A percentile compares a stretch with the other conserved stretches of the same genome.
These are phyloP conservation scores for Perithous albicinctus DNA, from an alignment of 2,888 invertebrate genomes.

Conservation along the genomic window DNA sequence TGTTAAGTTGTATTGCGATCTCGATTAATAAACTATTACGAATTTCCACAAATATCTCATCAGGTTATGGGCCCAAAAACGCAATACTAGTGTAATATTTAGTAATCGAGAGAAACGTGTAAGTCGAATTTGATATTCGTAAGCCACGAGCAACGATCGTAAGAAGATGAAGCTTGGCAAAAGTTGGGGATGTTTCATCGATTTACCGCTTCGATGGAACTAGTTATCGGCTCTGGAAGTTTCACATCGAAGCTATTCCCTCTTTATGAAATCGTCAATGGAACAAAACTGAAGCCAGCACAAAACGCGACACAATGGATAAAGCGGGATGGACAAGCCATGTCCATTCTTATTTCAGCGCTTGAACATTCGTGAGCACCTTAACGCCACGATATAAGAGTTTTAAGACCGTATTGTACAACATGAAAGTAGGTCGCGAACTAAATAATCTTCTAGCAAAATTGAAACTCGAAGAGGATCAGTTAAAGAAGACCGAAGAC, in stretches of 20 bases:
- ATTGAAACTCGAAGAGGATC: too few species aligned
- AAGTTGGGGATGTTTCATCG: not conserved
- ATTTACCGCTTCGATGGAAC: conserved; percentile 7
- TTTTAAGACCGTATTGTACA: too few species aligned
- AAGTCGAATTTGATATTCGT: conserved; percentile 1
- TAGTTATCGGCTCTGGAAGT: conserved; percentile 38
- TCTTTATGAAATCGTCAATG: conserved; percentile 4
- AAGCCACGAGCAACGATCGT: conserved; percentile 34
- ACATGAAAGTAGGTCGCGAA: too few species aligned
- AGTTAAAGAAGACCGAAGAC: too few species aligned
- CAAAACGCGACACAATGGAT: not conserved
- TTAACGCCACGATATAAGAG: too few species aligned
- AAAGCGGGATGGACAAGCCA: conserved; percentile 36
- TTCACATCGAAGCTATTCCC: conserved; percentile 40
- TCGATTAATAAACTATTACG: not conserved
- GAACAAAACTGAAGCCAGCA: not conserved
- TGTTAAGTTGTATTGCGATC: not conserved
- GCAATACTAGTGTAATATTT: too few species aligned
- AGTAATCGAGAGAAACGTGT: not conserved
- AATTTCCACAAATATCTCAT: not conserved
- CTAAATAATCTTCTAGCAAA: too few species aligned
- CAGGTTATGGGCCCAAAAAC: not conserved
- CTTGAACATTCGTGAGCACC: too few species aligned
- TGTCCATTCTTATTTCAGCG: conserved; percentile 21
- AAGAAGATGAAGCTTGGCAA: conserved; percentile 6